These are phyloP conservation scores for Mormyrus hasselquistii DNA, from an alignment of 2,797 vertebrate genomes.

Conservation along the genomic window DNA sequence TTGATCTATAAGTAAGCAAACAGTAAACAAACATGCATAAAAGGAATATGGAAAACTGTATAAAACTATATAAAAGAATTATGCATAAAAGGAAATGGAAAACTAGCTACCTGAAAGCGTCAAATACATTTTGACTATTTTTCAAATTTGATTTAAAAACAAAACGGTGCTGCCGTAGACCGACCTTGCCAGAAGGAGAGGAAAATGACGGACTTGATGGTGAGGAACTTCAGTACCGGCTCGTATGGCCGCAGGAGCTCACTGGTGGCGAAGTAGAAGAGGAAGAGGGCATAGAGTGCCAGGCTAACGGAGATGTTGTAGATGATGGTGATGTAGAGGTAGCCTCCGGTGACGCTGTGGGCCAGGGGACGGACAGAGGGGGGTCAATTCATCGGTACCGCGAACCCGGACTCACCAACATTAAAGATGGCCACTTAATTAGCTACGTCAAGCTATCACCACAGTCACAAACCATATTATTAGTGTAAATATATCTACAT, in stretches of 20 bases:
- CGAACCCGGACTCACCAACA: not conserved
- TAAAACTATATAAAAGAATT: not conserved
- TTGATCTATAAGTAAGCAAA: not conserved
- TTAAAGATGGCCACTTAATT: not conserved
- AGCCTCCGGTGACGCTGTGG: constrained; percentile 77
- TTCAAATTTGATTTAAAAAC: not conserved
- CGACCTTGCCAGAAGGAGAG: constrained; percentile 96
- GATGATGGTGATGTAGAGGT: constrained; percentile 90
- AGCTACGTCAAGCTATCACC: not conserved
- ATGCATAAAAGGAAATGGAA: not conserved
- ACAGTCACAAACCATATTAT: not conserved
- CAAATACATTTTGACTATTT: not conserved
- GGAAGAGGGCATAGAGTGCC: constrained; percentile 86
- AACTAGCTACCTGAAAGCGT: not conserved
- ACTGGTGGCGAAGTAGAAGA: constrained; percentile 89
- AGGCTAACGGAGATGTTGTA: constrained; percentile 92
- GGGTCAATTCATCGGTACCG: not conserved
- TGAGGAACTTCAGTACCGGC: constrained; percentile 90
- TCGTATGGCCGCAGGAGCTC: constrained; percentile 82
- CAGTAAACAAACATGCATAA: not conserved
- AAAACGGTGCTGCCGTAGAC: not conserved
- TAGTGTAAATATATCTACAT: not conserved
- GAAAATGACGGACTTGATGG: constrained; percentile 94
- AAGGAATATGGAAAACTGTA: too few relatives aligned
- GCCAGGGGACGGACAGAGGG: not conserved